Evolutionary conservation across 2,113 vertebrate genomes (phyloP).

Genomic region (Bubo blakistoni): DNA sequence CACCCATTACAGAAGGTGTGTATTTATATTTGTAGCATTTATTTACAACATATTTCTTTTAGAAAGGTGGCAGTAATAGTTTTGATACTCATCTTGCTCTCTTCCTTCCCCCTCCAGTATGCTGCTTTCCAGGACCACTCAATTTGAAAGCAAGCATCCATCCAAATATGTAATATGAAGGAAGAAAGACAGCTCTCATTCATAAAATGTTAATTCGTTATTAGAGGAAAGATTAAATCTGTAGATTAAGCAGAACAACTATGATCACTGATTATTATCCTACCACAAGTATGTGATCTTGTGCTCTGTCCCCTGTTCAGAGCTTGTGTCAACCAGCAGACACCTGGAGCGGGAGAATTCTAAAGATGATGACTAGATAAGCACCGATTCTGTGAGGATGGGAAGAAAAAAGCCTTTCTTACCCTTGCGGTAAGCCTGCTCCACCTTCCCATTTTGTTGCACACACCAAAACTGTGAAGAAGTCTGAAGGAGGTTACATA

Average conservation of each 20-base stretch:
- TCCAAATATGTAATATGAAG: neutral
- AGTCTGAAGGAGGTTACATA: neutral
- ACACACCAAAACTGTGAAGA: neutral
- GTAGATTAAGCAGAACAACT: neutral
- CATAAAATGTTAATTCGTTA: neutral
- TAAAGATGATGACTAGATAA: neutral
- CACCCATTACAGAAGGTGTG: neutral
- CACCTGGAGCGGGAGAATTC: neutral
- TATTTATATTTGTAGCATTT: neutral
- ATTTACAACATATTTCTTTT: neutral
- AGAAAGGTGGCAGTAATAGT: neutral
- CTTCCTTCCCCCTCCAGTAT: neutral
- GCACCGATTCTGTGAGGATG: neutral
- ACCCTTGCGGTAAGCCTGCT: neutral
- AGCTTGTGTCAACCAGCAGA: neutral
- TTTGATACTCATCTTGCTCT: neutral
- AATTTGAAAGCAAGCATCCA: neutral
- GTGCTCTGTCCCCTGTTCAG: neutral
- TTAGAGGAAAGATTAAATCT: neutral
- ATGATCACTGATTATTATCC: neutral
- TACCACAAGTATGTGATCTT: neutral
- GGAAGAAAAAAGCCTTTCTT: neutral
- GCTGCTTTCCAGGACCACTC: neutral
- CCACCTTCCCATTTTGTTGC: neutral
- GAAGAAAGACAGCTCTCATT: neutral